phyloP scores from a whole-genome alignment of 2,888 invertebrate genomes.

The Drosophila quasianomalipes region DNA sequence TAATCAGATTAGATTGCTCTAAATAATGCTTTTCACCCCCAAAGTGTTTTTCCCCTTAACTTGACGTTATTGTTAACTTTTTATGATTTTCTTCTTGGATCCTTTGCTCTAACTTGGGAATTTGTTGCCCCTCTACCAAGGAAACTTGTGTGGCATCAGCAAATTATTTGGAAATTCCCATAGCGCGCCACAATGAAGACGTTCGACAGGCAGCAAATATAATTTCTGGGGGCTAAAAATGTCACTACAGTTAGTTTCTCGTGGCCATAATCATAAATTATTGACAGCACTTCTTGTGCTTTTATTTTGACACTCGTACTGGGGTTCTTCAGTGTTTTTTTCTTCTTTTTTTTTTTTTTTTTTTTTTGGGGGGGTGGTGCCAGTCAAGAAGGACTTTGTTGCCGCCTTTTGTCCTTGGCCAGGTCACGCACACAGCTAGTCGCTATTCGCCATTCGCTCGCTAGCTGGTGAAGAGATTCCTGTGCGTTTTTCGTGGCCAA shows the following conservation, averaged over 20 bases:
- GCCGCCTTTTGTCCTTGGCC: conserved; percentile 41
- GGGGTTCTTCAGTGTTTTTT: background rate
- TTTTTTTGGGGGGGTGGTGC: conserved; percentile 37
- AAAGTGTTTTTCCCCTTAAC: background rate
- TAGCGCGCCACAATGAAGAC: conserved; percentile 31
- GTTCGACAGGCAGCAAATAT: conserved; percentile 22
- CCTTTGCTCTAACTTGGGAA: background rate
- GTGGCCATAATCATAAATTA: conserved; percentile 59
- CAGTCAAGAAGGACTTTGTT: conserved; percentile 42
- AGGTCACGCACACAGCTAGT: conserved; percentile 50
- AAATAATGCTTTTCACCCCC: background rate
- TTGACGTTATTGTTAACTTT: conserved; percentile 1
- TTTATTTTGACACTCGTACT: background rate
- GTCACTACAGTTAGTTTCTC: conserved; percentile 25
- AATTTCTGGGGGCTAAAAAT: conserved; percentile 30
- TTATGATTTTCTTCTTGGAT: background rate
- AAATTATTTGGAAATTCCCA: background rate
- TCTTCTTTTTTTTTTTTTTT: background rate
- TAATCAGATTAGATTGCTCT: background rate
- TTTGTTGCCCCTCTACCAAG: background rate
- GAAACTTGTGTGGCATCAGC: conserved; percentile 20
- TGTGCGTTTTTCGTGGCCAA: conserved; percentile 22
- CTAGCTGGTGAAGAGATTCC: conserved; percentile 4
- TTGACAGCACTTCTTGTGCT: conserved; percentile 27
- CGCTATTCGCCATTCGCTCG: background rate